phyloP scores from a whole-genome alignment of 2,888 invertebrate genomes.

The Yponomeuta plumbellus region DNA sequence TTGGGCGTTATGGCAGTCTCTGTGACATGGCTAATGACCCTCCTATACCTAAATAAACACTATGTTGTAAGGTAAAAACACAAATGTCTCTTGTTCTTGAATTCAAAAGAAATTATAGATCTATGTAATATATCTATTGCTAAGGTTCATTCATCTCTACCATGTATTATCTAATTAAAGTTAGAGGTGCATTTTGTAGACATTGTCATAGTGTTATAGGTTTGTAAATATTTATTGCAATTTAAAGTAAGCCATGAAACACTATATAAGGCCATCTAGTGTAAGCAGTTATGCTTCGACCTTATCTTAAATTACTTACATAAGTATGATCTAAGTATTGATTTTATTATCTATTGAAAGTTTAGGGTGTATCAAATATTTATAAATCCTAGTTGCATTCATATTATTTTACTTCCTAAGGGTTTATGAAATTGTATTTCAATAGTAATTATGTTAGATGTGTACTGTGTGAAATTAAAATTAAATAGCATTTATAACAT shows the following conservation, averaged over 20 bases:
- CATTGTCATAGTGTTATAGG: background rate
- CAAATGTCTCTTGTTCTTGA: background rate
- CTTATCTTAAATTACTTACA: too few relatives aligned
- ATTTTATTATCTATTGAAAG: too few relatives aligned
- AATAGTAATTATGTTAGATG: background rate
- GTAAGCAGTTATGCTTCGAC: background rate
- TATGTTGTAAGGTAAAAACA: background rate
- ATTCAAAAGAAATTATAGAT: background rate
- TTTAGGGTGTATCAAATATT: too few relatives aligned
- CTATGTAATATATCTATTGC: background rate
- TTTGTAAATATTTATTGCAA: conserved; percentile 6
- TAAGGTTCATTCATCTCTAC: background rate
- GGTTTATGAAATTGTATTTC: background rate
- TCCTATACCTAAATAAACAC: conserved; percentile 25
- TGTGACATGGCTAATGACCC: conserved; percentile 35
- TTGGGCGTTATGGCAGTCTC: conserved; percentile 36
- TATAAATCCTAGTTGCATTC: too few relatives aligned
- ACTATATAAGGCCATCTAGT: background rate
- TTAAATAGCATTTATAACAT: background rate
- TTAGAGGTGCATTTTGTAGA: background rate
- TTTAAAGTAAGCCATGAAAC: background rate
- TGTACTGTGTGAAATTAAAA: conserved; percentile 4
- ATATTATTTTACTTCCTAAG: too few relatives aligned
- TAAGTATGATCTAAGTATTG: too few relatives aligned
- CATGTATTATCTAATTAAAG: background rate